phyloP scores from a whole-genome alignment of 2,797 vertebrate genomes.

The Clamator glandarius region DNA sequence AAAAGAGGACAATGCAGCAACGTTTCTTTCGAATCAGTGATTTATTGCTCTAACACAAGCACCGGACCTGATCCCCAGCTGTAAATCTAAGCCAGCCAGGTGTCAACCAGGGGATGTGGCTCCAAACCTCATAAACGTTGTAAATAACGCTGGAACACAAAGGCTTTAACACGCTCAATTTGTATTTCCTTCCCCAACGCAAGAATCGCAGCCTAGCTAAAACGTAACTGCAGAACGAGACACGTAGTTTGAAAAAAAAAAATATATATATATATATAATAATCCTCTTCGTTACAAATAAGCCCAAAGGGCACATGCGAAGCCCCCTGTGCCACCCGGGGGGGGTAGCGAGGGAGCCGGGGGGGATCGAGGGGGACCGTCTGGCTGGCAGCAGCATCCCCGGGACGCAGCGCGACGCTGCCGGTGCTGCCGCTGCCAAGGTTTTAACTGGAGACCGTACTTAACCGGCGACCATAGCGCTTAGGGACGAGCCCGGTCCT shows the following conservation, averaged over 20 bases:
- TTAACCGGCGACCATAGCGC: no score
- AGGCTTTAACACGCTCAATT: neutral
- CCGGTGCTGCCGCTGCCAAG: neutral
- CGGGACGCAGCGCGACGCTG: slow-evolving; percentile 10
- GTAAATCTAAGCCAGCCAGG: neutral
- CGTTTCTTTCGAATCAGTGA: neutral
- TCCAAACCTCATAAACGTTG: neutral
- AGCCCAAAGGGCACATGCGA: neutral
- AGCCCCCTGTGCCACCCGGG: no score
- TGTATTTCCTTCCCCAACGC: neutral
- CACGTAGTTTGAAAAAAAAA: neutral
- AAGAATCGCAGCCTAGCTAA: neutral
- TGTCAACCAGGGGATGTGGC: neutral
- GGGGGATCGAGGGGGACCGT: no score
- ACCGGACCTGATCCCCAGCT: neutral
- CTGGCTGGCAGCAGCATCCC: neutral
- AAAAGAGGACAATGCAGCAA: neutral
- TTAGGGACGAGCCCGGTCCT: no score
- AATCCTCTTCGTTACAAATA: neutral
- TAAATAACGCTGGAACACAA: neutral
- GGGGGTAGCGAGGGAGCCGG: no score
- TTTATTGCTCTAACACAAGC: neutral
- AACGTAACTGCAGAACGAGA: neutral
- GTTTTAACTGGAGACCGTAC: neutral
- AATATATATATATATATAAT: no score